Evolutionary conservation across 2,113 vertebrate genomes (phyloP).

Genomic region (Sander lucioperca): DNA sequence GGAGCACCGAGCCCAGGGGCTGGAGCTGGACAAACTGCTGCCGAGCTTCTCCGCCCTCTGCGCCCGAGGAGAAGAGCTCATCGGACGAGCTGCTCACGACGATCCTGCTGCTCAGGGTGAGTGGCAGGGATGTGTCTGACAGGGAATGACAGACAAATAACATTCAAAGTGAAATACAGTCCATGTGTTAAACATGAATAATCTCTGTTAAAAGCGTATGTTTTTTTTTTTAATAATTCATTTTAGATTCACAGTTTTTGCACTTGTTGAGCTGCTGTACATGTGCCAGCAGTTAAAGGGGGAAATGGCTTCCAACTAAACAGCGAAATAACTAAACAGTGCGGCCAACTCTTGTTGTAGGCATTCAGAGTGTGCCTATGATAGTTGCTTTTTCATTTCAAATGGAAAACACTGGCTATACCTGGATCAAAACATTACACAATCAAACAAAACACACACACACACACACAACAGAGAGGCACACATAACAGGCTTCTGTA

Average conservation of each 20-base stretch:
- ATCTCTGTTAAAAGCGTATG: background rate
- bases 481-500: background rate
- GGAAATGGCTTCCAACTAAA: background rate
- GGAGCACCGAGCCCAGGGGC: constrained; percentile 90
- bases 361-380: background rate
- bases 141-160: background rate
- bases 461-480: background rate
- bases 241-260: too few relatives aligned
- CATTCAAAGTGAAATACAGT: background rate
- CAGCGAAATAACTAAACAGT: background rate
- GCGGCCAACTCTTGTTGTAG: background rate
- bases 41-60: constrained; percentile 95
- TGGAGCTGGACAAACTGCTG: constrained; percentile 98
- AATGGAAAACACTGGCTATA: background rate
- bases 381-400: background rate
- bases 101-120: constrained; percentile 95
- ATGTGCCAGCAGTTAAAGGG: background rate
- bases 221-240: too few relatives aligned
- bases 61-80: constrained; percentile 93
- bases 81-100: constrained; percentile 89
- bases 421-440: background rate
- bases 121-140: constrained; percentile 17
- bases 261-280: background rate
- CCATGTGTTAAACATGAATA: background rate
- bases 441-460: background rate